Conservation (phyloP, 2,797 vertebrate species). For the Muscicapa comitata region DNA sequence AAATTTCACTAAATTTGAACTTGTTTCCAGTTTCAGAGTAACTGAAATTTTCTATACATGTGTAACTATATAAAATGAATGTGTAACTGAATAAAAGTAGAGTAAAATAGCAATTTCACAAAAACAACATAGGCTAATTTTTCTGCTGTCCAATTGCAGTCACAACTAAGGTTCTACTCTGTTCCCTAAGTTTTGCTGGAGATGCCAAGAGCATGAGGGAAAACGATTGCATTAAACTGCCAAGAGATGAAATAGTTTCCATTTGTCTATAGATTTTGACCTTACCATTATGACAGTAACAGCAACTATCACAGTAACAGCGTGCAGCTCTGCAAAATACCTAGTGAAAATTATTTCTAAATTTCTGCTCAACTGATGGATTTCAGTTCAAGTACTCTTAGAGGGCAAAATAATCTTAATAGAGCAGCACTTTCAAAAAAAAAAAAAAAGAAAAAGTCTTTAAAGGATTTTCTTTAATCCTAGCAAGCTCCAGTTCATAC, state of each 20-base stretch:
- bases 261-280: background rate
- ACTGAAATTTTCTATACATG: background rate
- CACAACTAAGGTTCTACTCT: background rate
- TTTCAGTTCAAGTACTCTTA: background rate
- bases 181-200: background rate
- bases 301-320: background rate
- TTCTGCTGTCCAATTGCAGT: background rate
- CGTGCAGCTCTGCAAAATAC: background rate
- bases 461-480: conserved; percentile 46
- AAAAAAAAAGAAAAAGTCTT: background rate
- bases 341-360: background rate
- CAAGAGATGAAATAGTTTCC: background rate
- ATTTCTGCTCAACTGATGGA: background rate
- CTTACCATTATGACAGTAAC: background rate
- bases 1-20: background rate
- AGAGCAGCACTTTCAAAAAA: background rate
- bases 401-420: conserved; percentile 31
- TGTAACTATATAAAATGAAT: background rate
- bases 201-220: background rate
- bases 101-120: background rate
- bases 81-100: background rate
- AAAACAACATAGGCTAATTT: background rate
- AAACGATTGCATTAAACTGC: background rate
- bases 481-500: conserved; percentile 15
- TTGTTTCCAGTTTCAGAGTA: background rate